phyloP scores from a whole-genome alignment of 2,888 invertebrate species.

The Pilophorus perplexus region DNA sequence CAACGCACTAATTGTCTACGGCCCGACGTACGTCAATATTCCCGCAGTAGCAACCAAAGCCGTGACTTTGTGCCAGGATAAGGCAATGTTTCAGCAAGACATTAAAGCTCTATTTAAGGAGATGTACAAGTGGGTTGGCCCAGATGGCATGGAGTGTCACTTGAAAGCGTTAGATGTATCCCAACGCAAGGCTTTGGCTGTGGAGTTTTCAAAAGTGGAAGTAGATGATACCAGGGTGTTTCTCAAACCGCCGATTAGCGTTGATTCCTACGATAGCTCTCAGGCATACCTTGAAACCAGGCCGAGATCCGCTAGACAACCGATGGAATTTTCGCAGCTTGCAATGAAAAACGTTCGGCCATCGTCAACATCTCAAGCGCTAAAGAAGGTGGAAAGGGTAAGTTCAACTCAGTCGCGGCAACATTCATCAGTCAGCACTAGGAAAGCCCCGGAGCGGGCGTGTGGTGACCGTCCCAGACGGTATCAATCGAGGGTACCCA shows the following conservation, averaged over 20 bases:
- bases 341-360: too few relatives aligned
- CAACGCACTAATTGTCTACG: not conserved
- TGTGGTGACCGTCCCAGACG: conserved; percentile 5
- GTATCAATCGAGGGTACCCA: not conserved
- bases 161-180: not conserved
- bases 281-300: too few relatives aligned
- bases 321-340: not conserved
- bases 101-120: not conserved
- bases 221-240: too few relatives aligned
- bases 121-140: not conserved
- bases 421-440: not conserved
- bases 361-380: not conserved
- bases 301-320: too few relatives aligned
- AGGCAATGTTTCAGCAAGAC: conserved; percentile 6
- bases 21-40: not conserved
- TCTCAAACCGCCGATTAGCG: too few relatives aligned
- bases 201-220: conserved; percentile 2
- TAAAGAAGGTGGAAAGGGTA: not conserved
- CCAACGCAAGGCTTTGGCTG: not conserved
- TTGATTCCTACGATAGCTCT: too few relatives aligned
- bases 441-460: not conserved
- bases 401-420: not conserved
- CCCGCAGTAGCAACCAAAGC: not conserved
- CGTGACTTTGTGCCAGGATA: not conserved
- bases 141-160: not conserved